Conservation (phyloP, 2,113 vertebrate genomes). For the Sander lucioperca region DNA sequence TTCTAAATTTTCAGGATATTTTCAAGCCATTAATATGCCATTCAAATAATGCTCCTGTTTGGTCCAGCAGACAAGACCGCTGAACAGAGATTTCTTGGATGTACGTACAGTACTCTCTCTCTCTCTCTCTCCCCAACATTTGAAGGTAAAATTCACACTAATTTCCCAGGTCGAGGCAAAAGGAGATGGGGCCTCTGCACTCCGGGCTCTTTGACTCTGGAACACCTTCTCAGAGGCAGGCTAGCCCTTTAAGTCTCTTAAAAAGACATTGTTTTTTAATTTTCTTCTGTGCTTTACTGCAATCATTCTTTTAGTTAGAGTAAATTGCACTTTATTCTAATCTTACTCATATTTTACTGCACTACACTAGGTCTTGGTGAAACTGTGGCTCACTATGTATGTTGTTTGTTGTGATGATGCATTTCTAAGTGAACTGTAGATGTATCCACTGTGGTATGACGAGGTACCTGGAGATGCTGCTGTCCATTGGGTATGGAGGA, state of each 20-base stretch:
- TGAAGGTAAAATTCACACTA: too few relatives aligned
- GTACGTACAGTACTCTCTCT: too few relatives aligned
- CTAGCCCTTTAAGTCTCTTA: not conserved
- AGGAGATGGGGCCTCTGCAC: not conserved
- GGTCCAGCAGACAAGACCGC: too few relatives aligned
- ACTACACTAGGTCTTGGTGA: not conserved
- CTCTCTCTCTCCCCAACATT: too few relatives aligned
- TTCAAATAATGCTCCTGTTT: too few relatives aligned
- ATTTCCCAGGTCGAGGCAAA: not conserved
- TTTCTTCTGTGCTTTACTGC: not conserved
- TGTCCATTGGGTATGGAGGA: conserved; percentile 98
- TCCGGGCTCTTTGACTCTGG: not conserved
- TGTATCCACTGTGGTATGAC: conserved; percentile 40
- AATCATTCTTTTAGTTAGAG: too few relatives aligned
- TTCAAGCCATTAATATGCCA: too few relatives aligned
- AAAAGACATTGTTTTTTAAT: not conserved
- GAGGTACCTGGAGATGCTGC: conserved; percentile 98
- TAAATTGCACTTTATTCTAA: not conserved
- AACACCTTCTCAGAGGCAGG: not conserved
- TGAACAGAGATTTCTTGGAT: too few relatives aligned
- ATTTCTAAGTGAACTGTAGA: not conserved
- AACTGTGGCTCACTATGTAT: too few relatives aligned
- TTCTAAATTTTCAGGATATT: too few relatives aligned
- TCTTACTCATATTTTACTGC: not conserved
- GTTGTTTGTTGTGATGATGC: not conserved